These are phyloP conservation scores for Apotomis capreana DNA, from an alignment of 2,888 invertebrate species.

Conservation along the genomic window DNA sequence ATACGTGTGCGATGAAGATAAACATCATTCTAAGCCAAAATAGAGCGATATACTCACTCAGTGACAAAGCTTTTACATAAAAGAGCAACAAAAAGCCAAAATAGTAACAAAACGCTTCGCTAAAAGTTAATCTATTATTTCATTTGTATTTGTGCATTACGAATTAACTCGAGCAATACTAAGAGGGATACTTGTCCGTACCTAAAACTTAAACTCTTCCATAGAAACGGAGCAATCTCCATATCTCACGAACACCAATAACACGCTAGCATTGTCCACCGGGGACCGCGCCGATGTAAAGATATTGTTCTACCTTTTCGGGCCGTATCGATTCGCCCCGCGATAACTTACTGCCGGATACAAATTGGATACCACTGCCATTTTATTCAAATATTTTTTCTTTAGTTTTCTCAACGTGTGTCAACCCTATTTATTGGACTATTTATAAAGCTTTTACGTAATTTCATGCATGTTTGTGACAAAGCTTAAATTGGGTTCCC, in stretches of 20 bases:
- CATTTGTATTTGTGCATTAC: not conserved
- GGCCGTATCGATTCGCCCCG: constrained; percentile 38
- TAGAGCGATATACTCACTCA: too few relatives aligned
- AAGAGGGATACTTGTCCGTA: not conserved
- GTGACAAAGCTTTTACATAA: too few relatives aligned
- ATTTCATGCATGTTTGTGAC: too few relatives aligned
- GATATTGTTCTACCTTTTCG: constrained; percentile 39
- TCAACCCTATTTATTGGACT: constrained; percentile 10
- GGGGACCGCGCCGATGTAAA: constrained; percentile 28
- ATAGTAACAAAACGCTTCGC: too few relatives aligned
- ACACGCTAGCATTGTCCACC: constrained; percentile 26
- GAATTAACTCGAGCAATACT: not conserved
- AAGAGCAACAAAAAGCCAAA: too few relatives aligned
- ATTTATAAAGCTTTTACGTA: constrained; percentile 4
- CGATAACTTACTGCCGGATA: constrained; percentile 35
- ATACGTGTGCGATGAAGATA: too few relatives aligned
- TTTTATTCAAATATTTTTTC: constrained; percentile 20
- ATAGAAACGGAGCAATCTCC: constrained; percentile 35
- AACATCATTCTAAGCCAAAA: too few relatives aligned
- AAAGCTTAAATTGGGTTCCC: too few relatives aligned
- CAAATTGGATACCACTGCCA: constrained; percentile 26
- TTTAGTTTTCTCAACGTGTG: not conserved
- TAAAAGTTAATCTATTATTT: not conserved
- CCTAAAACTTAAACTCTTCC: constrained; percentile 16
- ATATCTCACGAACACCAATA: constrained; percentile 36